Evolutionary conservation across 2,888 invertebrate species (phyloP), one percentile per base, ranked within the genome.

Genomic region (Pantelozetes paolii): DNA sequence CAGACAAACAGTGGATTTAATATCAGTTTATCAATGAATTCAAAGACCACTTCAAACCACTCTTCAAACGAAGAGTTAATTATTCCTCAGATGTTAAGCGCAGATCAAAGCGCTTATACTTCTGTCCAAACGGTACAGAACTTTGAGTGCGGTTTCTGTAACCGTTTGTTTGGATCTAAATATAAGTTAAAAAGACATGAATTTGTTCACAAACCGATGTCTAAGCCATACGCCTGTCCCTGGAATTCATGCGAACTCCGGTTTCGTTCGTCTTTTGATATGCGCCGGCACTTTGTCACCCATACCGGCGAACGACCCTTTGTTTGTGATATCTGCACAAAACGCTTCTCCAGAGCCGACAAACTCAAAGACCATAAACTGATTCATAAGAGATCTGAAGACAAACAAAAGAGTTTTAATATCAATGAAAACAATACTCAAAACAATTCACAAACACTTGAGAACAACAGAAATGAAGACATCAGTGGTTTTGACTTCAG

Each of bases 231-330:
- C 26, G 23, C 6, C 13, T 57, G 57, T 57, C 23, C 20, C 28
- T 57, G 11, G 23, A 11, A 3, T 2, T 11, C 23, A 57, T 57
- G 57, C 13, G 23, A 57, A 3, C 23, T 20, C 18, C 23, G 57
- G 13, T 57, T 57, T 23, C 57, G 57, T 11, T 20, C 57, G 1
- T 26, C 26, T 5, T 57, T 26, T 28, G 57, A 57, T 57, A 20
- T 20, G 28, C 18, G 28, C 20, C 23, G 57, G 23, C 57, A 57
- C 23, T 23, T 57, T 3, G 3, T 23, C 5, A 57, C 57, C 23
- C 57, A 57, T 57, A 57, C 57, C 26, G 57, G 57, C 57, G 57
- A 57, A 57, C 57, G 57, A 57, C 23, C 57, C 6, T 57, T 57
- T 23, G 13, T n/a, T 57, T 57, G 57, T 57, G 26, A 57, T 23